A percentile compares a stretch with the other conserved stretches of the same genome.
phyloP scores from a whole-genome alignment of 2,113 vertebrate genomes.

The Glaucidium brasilianum region DNA sequence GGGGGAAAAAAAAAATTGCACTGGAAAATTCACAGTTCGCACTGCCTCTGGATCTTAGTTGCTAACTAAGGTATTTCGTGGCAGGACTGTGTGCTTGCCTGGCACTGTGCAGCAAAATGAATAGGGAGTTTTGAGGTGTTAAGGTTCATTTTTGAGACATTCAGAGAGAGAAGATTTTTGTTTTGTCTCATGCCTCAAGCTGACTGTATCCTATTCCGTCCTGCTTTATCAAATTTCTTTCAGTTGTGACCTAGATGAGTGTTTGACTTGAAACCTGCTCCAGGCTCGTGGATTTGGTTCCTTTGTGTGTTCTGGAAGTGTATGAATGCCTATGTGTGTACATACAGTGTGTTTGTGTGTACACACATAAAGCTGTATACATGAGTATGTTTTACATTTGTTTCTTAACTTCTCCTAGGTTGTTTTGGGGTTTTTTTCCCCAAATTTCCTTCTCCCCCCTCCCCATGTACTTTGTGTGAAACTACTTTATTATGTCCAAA shows the following conservation, averaged over 20 bases:
- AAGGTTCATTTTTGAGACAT: not conserved
- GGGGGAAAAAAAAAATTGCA: too few relatives aligned
- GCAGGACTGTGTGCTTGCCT: not conserved
- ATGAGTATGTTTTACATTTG: not conserved
- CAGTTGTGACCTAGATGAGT: not conserved
- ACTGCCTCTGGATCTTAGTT: not conserved
- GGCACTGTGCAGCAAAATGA: not conserved
- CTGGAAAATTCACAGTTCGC: not conserved
- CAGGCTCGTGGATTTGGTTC: not conserved
- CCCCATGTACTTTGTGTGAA: too few relatives aligned
- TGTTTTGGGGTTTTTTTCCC: not conserved
- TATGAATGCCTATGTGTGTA: accelerated
- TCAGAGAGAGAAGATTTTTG: not conserved
- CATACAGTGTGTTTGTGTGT: too few relatives aligned
- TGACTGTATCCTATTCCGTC: not conserved
- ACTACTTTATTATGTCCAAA: not conserved
- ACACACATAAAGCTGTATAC: not conserved
- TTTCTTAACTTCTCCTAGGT: not conserved
- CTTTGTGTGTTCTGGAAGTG: accelerated
- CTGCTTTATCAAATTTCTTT: not conserved
- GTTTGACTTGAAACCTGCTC: not conserved
- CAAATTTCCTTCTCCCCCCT: too few relatives aligned
- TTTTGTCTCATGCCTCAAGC: not conserved
- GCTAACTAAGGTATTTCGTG: not conserved
- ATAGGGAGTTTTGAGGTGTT: not conserved